Evolutionary conservation across 2,797 vertebrate species (phyloP).

Genomic region (Yasuhikotakia modesta): DNA sequence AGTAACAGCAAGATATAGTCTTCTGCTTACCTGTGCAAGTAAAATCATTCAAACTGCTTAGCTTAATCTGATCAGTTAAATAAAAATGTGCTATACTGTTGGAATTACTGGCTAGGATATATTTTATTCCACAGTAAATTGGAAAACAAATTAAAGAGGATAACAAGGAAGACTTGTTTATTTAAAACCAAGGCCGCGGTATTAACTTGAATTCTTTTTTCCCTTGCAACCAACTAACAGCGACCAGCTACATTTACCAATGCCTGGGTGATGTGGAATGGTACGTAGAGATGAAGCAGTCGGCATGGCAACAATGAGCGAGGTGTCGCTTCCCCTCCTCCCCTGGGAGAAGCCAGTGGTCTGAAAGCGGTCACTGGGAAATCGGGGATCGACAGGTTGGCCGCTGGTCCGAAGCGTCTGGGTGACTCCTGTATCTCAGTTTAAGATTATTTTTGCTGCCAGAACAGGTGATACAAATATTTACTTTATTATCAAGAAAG

Average conservation of each 20-base stretch:
- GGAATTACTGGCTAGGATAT: slow-evolving; percentile 8
- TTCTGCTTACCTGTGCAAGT: slow-evolving; percentile 61
- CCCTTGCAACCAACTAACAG: slow-evolving; percentile 98
- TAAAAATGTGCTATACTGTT: neutral
- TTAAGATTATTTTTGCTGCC: slow-evolving; percentile 89
- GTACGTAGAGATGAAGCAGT: slow-evolving; percentile 99
- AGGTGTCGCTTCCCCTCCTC: slow-evolving; percentile 88
- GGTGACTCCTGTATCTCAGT: slow-evolving; percentile 99
- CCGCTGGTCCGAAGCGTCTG: slow-evolving; percentile 95
- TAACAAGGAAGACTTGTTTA: slow-evolving; percentile 55
- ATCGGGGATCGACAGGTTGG: slow-evolving; percentile 99
- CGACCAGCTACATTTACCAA: slow-evolving; percentile 99
- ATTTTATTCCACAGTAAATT: neutral
- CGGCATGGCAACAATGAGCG: slow-evolving; percentile 99
- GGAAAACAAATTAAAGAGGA: neutral
- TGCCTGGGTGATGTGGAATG: slow-evolving; percentile 99
- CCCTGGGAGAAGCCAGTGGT: slow-evolving; percentile 98
- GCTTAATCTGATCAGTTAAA: slow-evolving; percentile 19
- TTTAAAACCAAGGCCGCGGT: slow-evolving; percentile 70
- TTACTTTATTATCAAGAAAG: slow-evolving; percentile 31
- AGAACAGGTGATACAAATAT: slow-evolving; percentile 79
- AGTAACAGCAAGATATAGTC: slow-evolving; percentile 72
- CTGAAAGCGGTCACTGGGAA: slow-evolving; percentile 98
- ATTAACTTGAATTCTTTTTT: slow-evolving; percentile 99
- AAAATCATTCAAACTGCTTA: slow-evolving; percentile 49